Evolutionary conservation across 2,888 invertebrate genomes (phyloP).

Genomic region (Pelosia muscerda): DNA sequence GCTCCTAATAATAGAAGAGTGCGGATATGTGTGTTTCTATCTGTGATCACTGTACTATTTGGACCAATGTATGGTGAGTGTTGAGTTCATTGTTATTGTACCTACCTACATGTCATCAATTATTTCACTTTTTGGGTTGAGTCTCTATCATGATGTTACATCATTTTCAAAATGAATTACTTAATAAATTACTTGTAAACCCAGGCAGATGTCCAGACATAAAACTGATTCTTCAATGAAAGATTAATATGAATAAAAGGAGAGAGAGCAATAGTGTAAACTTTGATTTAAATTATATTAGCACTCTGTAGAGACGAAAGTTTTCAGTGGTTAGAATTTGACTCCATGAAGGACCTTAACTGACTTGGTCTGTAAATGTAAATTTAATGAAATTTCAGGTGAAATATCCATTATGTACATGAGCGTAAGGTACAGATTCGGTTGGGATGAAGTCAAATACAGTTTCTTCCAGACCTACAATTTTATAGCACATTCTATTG

Average conservation of each 20-base stretch:
- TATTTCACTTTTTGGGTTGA: neutral
- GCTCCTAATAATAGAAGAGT: slow-evolving; percentile 73
- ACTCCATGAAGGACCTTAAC: neutral
- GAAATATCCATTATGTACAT: slow-evolving; percentile 77
- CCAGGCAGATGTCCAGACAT: too few relatives aligned
- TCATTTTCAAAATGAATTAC: too few relatives aligned
- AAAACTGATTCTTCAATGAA: too few relatives aligned
- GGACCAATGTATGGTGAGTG: slow-evolving; percentile 85
- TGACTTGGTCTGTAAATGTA: too few relatives aligned
- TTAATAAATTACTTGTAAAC: too few relatives aligned
- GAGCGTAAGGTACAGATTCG: slow-evolving; percentile 77
- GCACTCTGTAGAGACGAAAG: neutral
- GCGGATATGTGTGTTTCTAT: slow-evolving; percentile 73
- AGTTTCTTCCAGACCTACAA: slow-evolving; percentile 81
- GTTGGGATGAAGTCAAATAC: slow-evolving; percentile 80
- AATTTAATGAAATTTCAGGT: slow-evolving; percentile 68
- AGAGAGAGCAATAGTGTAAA: too few relatives aligned
- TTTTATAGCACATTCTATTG: slow-evolving; percentile 74
- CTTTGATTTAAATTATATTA: too few relatives aligned
- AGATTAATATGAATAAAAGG: too few relatives aligned
- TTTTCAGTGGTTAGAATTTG: neutral
- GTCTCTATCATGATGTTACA: too few relatives aligned
- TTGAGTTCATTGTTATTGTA: neutral
- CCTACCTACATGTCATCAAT: neutral
- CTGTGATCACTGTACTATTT: slow-evolving; percentile 78